Conservation (phyloP, 2,888 invertebrate genomes). For the Meghimatium bilineatum region DNA sequence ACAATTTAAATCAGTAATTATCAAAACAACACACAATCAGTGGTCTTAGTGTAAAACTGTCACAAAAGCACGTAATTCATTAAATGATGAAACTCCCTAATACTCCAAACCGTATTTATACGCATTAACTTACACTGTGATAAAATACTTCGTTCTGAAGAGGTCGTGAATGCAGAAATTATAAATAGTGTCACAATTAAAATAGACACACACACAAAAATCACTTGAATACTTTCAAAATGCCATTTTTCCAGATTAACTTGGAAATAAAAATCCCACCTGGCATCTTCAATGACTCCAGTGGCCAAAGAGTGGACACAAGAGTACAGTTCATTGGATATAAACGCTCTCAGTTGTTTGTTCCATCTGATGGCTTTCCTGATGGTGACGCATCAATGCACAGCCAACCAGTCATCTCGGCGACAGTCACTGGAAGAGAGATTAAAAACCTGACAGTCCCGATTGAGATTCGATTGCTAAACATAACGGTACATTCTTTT, state of each 20-base stretch:
- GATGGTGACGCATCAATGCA: conserved; percentile 10
- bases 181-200: no score
- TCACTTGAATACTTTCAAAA: no score
- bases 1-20: no score
- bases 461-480: conserved; percentile 61
- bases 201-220: no score
- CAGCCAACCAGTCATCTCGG: conserved; percentile 64
- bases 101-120: no score
- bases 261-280: conserved; percentile 58
- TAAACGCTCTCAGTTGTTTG: conserved; percentile 64
- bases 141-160: no score
- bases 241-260: conserved; percentile 53
- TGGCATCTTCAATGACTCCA: conserved; percentile 55
- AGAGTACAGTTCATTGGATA: conserved; percentile 62
- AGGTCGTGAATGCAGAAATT: no score
- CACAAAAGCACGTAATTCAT: no score
- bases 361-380: conserved; percentile 57
- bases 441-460: conserved; percentile 61
- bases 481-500: conserved; percentile 64
- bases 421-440: conserved; percentile 59
- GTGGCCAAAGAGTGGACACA: conserved; percentile 29
- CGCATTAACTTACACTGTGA: no score
- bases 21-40: no score
- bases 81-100: no score
- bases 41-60: no score